These are phyloP conservation scores for Endomychus coccineus DNA, from an alignment of 2,888 invertebrate genomes.

Conservation along the genomic window DNA sequence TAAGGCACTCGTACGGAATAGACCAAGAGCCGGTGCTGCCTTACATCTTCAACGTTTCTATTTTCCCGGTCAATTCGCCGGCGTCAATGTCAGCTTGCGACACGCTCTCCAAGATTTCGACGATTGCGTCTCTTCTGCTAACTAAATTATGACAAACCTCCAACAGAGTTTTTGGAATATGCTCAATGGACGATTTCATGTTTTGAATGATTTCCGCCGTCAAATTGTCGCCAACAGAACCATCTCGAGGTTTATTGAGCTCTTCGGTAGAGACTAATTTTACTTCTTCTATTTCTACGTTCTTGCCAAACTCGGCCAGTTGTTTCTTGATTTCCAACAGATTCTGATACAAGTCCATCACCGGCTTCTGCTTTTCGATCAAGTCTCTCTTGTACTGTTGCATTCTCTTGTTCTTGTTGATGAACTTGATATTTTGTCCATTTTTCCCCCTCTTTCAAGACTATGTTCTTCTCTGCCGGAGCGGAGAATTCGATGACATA, in stretches of 20 bases:
- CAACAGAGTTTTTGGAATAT: constrained; percentile 33
- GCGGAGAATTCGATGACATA: no score
- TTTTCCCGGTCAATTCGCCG: constrained; percentile 26
- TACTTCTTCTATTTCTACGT: constrained; percentile 32
- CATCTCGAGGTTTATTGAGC: constrained; percentile 5
- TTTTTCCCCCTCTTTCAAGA: no score
- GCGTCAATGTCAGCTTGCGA: constrained; percentile 28
- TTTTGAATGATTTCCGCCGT: constrained; percentile 21
- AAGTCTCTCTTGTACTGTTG: constrained; percentile 34
- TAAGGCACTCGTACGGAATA: no score
- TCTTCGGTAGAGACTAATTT: constrained; percentile 22
- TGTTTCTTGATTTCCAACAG: constrained; percentile 36
- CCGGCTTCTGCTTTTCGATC: constrained; percentile 35
- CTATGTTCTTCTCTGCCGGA: no score
- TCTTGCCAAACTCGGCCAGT: constrained; percentile 35
- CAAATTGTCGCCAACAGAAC: constrained; percentile 6
- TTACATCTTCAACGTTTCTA: constrained; percentile 29
- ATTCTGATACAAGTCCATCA: constrained; percentile 35
- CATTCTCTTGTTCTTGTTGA: constrained; percentile 37
- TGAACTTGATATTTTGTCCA: no score
- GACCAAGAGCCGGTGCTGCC: no score
- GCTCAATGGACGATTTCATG: constrained; percentile 35
- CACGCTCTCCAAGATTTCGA: constrained; percentile 32
- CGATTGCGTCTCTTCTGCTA: constrained; percentile 28
- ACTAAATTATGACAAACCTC: constrained; percentile 36